Conservation (phyloP, 1,140 invertebrate species). For the Pseudoatta argentina region DNA sequence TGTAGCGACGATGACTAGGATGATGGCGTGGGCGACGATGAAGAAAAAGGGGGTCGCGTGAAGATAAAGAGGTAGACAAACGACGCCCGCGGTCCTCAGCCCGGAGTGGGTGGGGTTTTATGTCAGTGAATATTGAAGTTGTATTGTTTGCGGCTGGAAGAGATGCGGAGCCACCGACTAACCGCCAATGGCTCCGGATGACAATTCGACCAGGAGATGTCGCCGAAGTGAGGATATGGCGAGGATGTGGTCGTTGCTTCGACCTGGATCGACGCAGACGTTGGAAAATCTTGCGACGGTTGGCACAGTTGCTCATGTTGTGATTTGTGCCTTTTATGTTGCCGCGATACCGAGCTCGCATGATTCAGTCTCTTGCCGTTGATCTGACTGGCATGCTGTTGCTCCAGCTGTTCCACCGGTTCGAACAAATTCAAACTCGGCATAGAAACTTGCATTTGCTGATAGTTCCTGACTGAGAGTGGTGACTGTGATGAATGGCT, state of each 20-base stretch:
- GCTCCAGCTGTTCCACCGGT: slow-evolving; percentile 74
- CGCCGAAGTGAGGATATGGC: slow-evolving; percentile 82
- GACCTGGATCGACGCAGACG: slow-evolving; percentile 81
- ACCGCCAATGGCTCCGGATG: slow-evolving; percentile 85
- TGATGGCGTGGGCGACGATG: slow-evolving; percentile 12
- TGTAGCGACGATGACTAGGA: slow-evolving; percentile 39
- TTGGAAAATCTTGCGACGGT: slow-evolving; percentile 72
- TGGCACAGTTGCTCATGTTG: slow-evolving; percentile 77
- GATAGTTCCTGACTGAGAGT: slow-evolving; percentile 70
- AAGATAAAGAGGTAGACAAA: slow-evolving; percentile 77
- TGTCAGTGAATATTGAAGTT: slow-evolving; percentile 87
- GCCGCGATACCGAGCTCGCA: slow-evolving; percentile 68
- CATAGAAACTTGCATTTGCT: slow-evolving; percentile 76
- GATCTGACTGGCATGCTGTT: slow-evolving; percentile 71
- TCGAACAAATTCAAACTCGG: slow-evolving; percentile 75
- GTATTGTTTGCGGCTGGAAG: slow-evolving; percentile 85
- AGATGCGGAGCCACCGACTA: slow-evolving; percentile 84
- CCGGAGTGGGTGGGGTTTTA: slow-evolving; percentile 85
- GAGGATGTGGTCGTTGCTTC: slow-evolving; percentile 82
- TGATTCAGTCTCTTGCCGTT: slow-evolving; percentile 82
- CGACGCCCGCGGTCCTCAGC: slow-evolving; percentile 80
- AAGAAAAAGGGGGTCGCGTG: slow-evolving; percentile 34
- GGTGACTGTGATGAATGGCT: slow-evolving; percentile 73
- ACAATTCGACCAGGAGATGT: slow-evolving; percentile 84
- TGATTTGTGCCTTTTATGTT: slow-evolving; percentile 69